A percentile compares a stretch with the other conserved stretches of the same genome.
phyloP scores from a whole-genome alignment of 2,113 vertebrate genomes.

The Phocoena sinus region DNA sequence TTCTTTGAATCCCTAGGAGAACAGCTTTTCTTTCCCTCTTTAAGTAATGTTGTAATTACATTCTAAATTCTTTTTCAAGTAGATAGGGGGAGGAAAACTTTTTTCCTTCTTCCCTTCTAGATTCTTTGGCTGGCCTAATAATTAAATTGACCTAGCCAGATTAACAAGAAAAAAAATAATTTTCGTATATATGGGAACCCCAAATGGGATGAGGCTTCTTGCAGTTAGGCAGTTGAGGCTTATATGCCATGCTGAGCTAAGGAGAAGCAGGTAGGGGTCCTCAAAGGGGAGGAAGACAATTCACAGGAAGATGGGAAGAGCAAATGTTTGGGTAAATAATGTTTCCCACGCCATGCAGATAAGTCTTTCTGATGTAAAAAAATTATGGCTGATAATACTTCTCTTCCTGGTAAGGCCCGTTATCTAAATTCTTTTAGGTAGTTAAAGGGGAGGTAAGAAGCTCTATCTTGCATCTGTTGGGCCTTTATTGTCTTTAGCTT shows the following conservation, averaged over 20 bases:
- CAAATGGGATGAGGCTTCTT: not conserved
- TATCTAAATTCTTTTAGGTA: not conserved
- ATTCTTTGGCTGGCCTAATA: not conserved
- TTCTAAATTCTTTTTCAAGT: not conserved
- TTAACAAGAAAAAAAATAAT: not conserved
- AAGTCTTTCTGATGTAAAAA: not conserved
- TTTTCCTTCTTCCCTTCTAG: not conserved
- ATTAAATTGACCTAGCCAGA: not conserved
- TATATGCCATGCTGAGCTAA: not conserved
- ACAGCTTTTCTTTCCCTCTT: not conserved
- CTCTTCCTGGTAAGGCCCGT: not conserved
- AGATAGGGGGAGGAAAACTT: not conserved
- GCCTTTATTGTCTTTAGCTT: too few species aligned
- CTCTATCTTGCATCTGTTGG: not conserved
- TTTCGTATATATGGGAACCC: not conserved
- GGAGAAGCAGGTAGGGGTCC: not conserved
- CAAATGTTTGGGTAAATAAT: not conserved
- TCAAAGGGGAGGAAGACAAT: not conserved
- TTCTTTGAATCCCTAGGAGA: not conserved
- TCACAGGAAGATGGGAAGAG: not conserved
- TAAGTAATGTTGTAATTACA: constrained; percentile 39
- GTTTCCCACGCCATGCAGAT: not conserved
- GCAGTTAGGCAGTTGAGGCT: not conserved
- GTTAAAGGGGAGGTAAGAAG: not conserved
- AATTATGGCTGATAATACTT: not conserved